Evolutionary conservation across 1,140 invertebrate species (phyloP), one percentile per base, ranked within the genome.

Genomic region (Microplitis mediator): DNA sequence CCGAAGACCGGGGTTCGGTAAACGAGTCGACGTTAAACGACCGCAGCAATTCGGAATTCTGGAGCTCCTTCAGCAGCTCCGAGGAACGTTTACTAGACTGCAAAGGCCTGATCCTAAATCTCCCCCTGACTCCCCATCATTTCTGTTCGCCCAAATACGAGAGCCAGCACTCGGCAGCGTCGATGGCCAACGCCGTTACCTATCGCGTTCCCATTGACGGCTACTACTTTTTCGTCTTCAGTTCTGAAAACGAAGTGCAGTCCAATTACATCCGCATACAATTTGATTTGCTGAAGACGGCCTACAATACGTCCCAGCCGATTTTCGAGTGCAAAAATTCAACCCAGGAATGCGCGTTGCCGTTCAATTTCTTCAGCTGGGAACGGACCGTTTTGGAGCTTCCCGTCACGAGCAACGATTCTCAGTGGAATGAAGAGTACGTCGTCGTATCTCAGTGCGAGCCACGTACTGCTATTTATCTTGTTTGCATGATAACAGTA

Each of bases 171-270:
- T 78, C 82, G 5, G 76, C 82, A 9, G 90, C 89, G 2, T 87
- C 89, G n/a, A 82, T 88, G 34, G 86, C 89, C 3, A 92, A 92
- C 73, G 89, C 89, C 0, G 82, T 92, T 4, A 91, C 91, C 13
- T 92, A 92, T 77, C 90, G 90, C 72, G 90, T 94, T 0, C 91
- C 92, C 51, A 86, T 87, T 1, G 92, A 93, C 75, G 93, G 92
- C 23, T 94, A 94, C 79, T 94, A 94, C 75, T 94, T 94, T 84
- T 94, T 95, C 81, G 91, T 95, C 0, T 94, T 94, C 86, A 93
- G 92, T 78, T 94, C 92, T 13, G 93, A 94, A 80, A 95, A 95
- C 78, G 93, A 95, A 80, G 89, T 93, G 1, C 90, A 93, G 80
- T 85, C 88, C 13, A 92, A 93, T 83, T 93, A 90, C 79, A 87